Conservation (phyloP, 2,113 vertebrate species). For the Strix uralensis region DNA sequence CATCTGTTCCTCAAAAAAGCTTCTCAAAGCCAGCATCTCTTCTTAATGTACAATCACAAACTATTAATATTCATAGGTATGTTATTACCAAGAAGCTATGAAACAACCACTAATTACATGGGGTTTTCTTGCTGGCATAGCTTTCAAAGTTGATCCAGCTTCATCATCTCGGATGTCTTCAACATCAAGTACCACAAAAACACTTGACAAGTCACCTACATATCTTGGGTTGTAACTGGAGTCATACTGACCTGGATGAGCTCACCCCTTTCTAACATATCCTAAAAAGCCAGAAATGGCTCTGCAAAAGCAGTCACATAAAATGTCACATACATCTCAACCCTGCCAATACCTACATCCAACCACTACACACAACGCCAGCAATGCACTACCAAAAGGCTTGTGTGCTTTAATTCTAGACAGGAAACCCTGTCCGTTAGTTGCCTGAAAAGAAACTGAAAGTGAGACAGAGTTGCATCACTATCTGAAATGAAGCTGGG, state of each 20-base stretch:
- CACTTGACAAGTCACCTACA: background rate
- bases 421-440: background rate
- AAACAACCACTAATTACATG: background rate
- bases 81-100: background rate
- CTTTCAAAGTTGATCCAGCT: background rate
- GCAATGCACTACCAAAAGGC: background rate
- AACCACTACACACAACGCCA: background rate
- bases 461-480: background rate
- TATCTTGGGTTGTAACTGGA: background rate
- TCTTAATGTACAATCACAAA: background rate
- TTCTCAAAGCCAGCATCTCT: background rate
- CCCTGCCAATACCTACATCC: background rate
- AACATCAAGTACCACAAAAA: background rate
- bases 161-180: background rate
- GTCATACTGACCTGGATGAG: background rate
- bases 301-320: background rate
- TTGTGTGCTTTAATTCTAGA: background rate
- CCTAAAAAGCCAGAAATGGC: background rate
- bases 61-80: background rate
- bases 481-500: constrained; percentile 9
- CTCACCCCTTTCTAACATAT: background rate
- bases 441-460: constrained; percentile 41
- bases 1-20: background rate
- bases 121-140: background rate
- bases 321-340: background rate